phyloP scores from a whole-genome alignment of 2,797 vertebrate species.

The Lemur catta region DNA sequence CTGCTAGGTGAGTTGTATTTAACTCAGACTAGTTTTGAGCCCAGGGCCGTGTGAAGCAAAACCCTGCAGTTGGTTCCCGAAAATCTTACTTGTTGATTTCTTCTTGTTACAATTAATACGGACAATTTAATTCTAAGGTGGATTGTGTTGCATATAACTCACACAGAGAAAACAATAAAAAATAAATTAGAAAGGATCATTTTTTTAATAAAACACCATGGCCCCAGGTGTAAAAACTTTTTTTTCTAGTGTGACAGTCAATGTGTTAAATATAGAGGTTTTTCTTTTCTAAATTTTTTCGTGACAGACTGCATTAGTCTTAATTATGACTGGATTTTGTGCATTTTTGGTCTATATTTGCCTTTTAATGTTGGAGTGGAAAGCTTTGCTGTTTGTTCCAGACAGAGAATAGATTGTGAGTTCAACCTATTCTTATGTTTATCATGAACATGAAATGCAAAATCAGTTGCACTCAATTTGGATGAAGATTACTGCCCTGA shows the following conservation, averaged over 20 bases:
- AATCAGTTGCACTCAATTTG: not conserved
- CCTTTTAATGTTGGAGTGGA: not conserved
- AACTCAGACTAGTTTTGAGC: too few relatives aligned
- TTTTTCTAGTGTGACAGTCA: not conserved
- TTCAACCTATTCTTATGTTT: not conserved
- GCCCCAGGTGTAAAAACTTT: not conserved
- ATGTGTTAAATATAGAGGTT: not conserved
- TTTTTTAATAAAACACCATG: too few relatives aligned
- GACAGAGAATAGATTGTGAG: not conserved
- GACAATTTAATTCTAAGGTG: too few relatives aligned
- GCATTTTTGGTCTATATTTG: not conserved
- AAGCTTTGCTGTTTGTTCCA: not conserved
- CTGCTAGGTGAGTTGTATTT: too few relatives aligned
- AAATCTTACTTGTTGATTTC: too few relatives aligned
- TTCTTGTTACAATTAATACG: too few relatives aligned
- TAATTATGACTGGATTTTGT: not conserved
- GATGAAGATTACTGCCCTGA: not conserved
- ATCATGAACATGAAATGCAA: not conserved
- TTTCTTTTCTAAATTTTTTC: not conserved
- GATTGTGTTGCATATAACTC: too few relatives aligned
- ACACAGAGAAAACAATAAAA: too few relatives aligned
- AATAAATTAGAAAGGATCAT: too few relatives aligned
- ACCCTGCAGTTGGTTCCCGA: too few relatives aligned
- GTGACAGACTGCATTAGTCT: not conserved
- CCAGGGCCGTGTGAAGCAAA: too few relatives aligned